Conservation (phyloP, 2,797 vertebrate genomes). For the Falco naumanni region DNA sequence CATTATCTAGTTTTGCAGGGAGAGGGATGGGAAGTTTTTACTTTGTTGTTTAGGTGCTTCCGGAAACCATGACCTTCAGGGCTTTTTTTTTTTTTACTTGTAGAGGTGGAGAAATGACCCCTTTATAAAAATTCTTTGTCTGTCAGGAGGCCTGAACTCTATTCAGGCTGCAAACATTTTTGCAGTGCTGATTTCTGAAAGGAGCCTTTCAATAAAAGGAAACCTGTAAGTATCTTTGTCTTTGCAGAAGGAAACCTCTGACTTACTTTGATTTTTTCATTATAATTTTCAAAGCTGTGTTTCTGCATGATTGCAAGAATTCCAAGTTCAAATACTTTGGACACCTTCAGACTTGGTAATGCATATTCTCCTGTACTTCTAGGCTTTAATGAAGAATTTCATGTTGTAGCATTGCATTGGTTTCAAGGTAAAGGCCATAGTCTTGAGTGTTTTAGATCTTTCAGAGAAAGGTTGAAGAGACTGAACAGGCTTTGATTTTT, state of each 20-base stretch:
- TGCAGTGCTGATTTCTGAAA: slow-evolving; percentile 32
- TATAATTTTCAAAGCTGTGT: slow-evolving; percentile 39
- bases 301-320: slow-evolving; percentile 41
- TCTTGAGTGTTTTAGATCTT: slow-evolving; percentile 14
- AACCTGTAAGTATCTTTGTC: slow-evolving; percentile 49
- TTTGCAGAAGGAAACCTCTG: slow-evolving; percentile 50
- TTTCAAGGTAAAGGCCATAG: slow-evolving; percentile 35
- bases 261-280: slow-evolving; percentile 52
- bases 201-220: slow-evolving; percentile 13
- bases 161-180: slow-evolving; percentile 8
- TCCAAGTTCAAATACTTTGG: slow-evolving; percentile 4
- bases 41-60: slow-evolving; percentile 39
- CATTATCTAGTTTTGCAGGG: not conserved
- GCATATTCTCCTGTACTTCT: not conserved
- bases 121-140: slow-evolving; percentile 13
- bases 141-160: slow-evolving; percentile 35
- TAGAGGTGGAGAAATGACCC: slow-evolving; percentile 28
- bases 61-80: slow-evolving; percentile 5
- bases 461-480: slow-evolving; percentile 9
- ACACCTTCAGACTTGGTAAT: slow-evolving; percentile 19
- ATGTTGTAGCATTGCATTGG: not conserved
- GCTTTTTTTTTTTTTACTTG: not conserved
- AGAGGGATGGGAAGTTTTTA: not conserved
- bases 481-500: slow-evolving; percentile 38
- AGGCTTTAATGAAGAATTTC: slow-evolving; percentile 5